Conservation (phyloP, 2,888 invertebrate genomes). For the Hypomecis atomaria region DNA sequence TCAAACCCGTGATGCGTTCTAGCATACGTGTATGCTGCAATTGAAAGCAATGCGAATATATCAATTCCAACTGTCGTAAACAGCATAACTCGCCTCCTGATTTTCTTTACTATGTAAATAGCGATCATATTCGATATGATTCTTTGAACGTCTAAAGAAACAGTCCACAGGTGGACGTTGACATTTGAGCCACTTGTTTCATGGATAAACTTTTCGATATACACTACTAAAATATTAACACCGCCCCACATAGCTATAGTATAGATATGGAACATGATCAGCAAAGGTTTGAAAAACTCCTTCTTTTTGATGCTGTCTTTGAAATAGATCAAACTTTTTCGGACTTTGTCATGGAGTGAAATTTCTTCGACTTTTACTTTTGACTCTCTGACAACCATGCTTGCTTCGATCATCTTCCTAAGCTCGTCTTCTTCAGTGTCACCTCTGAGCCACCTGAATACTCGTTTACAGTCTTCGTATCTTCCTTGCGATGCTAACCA, state of each 20-base stretch:
- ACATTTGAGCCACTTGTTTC: conserved; percentile 42
- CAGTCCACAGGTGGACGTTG: conserved; percentile 43
- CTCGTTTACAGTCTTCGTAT: conserved; percentile 78
- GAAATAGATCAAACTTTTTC: conserved; percentile 44
- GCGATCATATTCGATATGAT: conserved; percentile 48
- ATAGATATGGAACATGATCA: conserved; percentile 56
- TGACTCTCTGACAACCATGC: conserved; percentile 51
- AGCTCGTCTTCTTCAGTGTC: conserved; percentile 68
- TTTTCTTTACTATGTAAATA: conserved; percentile 48
- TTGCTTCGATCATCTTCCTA: conserved; percentile 61
- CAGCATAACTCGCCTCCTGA: conserved; percentile 50
- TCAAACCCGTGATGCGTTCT: conserved; percentile 43
- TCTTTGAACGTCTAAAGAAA: conserved; percentile 50
- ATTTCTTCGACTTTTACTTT: conserved; percentile 47
- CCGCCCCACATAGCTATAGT: conserved; percentile 52
- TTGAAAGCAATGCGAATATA: conserved; percentile 42
- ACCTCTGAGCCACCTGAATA: conserved; percentile 85
- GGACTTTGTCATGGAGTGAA: conserved; percentile 42
- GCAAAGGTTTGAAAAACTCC: conserved; percentile 57
- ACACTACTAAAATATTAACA: conserved; percentile 50
- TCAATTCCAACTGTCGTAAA: conserved; percentile 45
- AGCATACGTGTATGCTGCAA: conserved; percentile 47
- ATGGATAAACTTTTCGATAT: conserved; percentile 46
- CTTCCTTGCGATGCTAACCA: conserved; percentile 86
- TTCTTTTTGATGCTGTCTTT: conserved; percentile 45